Conservation (phyloP, 2,797 vertebrate species). For the Scleropages formosus region DNA sequence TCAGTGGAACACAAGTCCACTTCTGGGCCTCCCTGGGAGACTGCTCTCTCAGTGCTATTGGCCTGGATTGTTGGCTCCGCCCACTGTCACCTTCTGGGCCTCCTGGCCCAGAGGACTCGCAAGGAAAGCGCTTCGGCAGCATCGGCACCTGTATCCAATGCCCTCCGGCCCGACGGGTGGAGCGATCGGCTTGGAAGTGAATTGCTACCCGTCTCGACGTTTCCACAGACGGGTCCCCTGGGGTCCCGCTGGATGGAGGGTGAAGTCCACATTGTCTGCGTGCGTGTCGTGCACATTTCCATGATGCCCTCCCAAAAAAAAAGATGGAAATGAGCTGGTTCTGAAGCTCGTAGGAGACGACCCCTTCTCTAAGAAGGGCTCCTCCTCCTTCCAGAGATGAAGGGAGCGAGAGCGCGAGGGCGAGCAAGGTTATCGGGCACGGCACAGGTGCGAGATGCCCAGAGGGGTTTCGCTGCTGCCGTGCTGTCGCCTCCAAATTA, state of each 20-base stretch:
- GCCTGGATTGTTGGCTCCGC: too few species aligned
- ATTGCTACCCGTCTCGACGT: neutral
- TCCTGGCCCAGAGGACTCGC: constrained; percentile 1
- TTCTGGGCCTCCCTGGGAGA: neutral
- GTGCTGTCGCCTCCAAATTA: neutral
- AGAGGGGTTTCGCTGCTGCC: neutral
- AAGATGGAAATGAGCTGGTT: constrained; percentile 2
- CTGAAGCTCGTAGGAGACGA: constrained; percentile 3
- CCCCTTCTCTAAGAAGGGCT: neutral
- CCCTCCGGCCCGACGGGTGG: neutral
- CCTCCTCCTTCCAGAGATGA: constrained; percentile 13
- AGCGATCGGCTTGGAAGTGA: neutral
- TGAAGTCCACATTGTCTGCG: neutral
- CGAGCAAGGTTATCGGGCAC: neutral
- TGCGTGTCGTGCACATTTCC: neutral
- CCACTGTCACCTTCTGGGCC: neutral
- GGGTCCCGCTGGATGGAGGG: neutral
- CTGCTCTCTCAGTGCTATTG: neutral
- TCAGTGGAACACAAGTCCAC: constrained; percentile 8
- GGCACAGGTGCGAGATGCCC: neutral
- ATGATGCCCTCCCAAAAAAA: constrained; percentile 14
- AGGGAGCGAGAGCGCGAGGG: neutral
- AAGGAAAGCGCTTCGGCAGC: constrained; percentile 5
- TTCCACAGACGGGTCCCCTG: neutral
- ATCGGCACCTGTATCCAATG: neutral